A percentile compares a stretch with the other conserved stretches of the same genome.
These are phyloP conservation scores for Pyrocephalus nanus DNA, from an alignment of 2,797 vertebrate species.

Conservation along the genomic window DNA sequence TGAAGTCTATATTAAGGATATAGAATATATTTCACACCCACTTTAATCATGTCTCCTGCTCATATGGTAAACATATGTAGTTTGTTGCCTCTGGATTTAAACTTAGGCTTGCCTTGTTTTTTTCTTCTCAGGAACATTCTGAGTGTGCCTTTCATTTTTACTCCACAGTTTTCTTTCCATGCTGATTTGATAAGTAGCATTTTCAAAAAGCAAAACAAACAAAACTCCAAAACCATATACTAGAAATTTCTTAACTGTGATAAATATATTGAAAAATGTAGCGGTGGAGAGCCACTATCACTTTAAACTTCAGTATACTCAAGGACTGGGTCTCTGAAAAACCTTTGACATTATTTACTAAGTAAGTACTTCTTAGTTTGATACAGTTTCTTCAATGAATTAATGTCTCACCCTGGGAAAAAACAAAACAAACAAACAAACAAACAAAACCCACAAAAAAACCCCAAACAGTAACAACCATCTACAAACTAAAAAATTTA, in stretches of 20 bases:
- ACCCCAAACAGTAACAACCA: not conserved
- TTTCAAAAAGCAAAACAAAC: not conserved
- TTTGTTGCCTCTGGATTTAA: not conserved
- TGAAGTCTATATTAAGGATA: constrained; percentile 26
- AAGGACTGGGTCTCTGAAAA: not conserved
- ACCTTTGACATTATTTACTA: not conserved
- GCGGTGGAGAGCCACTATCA: not conserved
- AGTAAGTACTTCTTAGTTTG: not conserved
- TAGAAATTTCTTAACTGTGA: not conserved
- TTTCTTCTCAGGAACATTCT: not conserved
- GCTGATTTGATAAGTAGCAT: not conserved
- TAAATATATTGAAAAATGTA: not conserved
- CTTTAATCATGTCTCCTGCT: not conserved
- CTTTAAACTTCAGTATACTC: not conserved
- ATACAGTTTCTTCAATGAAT: not conserved
- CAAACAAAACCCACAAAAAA: too few relatives aligned
- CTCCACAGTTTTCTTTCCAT: not conserved
- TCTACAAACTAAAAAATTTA: not conserved
- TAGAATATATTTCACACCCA: constrained; percentile 21
- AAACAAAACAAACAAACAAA: not conserved
- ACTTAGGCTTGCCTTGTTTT: not conserved
- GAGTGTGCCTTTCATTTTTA: not conserved
- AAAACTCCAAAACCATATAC: fast-evolving
- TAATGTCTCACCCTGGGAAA: not conserved
- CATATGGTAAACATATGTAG: constrained; percentile 51